Conservation (phyloP, 2,113 vertebrate genomes). For the Laticauda colubrina region DNA sequence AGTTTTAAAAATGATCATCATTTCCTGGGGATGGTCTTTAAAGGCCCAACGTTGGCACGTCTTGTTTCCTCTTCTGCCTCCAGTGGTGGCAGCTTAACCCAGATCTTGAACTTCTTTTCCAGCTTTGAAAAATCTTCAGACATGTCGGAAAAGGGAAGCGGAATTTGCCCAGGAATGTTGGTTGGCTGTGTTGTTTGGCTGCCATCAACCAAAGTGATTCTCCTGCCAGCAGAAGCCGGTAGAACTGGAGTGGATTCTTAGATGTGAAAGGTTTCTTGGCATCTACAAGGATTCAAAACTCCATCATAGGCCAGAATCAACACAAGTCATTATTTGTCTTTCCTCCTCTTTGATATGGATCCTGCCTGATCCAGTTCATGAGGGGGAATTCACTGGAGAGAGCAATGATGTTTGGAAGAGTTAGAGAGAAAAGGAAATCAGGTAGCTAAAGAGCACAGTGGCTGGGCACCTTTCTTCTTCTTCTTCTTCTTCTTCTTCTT, state of each 20-base stretch:
- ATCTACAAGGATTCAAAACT: neutral
- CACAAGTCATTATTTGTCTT: neutral
- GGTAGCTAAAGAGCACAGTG: neutral
- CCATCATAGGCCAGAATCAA: neutral
- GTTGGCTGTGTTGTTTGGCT: slow-evolving; percentile 39
- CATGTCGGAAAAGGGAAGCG: neutral
- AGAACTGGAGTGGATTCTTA: slow-evolving; percentile 26
- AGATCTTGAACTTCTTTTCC: neutral
- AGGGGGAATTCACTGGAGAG: neutral
- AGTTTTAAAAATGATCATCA: neutral
- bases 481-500: too few relatives aligned
- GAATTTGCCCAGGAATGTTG: slow-evolving; percentile 33
- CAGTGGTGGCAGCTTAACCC: too few relatives aligned
- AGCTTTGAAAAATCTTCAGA: neutral
- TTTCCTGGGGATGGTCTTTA: accelerated
- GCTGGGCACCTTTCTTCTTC: too few relatives aligned
- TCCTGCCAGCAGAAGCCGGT: slow-evolving; percentile 48
- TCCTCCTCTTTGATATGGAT: neutral
- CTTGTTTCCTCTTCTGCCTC: neutral
- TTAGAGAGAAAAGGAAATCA: neutral
- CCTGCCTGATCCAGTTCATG: neutral
- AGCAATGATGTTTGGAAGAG: neutral
- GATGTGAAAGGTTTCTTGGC: neutral
- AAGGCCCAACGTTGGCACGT: neutral
- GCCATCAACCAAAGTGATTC: slow-evolving; percentile 40